A percentile compares a stretch with the other conserved stretches of the same genome.
These are phyloP conservation scores for Hoplostethus atlanticus DNA, from an alignment of 2,797 vertebrate species.

Conservation along the genomic window DNA sequence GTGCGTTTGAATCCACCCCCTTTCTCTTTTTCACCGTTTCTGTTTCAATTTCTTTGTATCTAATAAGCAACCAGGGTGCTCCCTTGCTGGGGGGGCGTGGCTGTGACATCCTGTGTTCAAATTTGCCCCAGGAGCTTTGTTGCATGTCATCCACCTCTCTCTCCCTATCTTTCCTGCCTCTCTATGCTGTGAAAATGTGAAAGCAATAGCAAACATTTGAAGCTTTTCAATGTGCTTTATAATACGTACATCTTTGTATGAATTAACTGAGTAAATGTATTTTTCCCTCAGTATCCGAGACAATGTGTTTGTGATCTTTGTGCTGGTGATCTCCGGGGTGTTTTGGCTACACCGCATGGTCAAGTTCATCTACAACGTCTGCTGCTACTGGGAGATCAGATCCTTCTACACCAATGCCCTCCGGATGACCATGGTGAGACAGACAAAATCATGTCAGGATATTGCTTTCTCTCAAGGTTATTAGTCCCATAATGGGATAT, in stretches of 20 bases:
- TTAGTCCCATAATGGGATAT: not conserved
- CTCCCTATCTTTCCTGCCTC: too few relatives aligned
- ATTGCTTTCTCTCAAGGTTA: not conserved
- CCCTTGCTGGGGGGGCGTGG: too few relatives aligned
- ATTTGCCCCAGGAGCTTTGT: too few relatives aligned
- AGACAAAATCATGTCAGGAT: not conserved
- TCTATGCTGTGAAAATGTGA: too few relatives aligned
- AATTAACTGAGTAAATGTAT: constrained; percentile 1
- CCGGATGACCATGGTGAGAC: constrained; percentile 94
- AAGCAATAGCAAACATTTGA: not conserved
- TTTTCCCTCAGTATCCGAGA: constrained; percentile 88
- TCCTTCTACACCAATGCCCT: constrained; percentile 96
- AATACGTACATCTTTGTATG: not conserved
- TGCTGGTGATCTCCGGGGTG: constrained; percentile 93
- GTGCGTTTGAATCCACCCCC: not conserved
- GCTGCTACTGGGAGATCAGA: constrained; percentile 99
- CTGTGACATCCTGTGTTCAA: too few relatives aligned
- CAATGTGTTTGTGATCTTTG: constrained; percentile 93
- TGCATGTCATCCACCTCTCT: too few relatives aligned
- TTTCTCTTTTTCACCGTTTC: not conserved
- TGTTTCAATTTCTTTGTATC: not conserved
- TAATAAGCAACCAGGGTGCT: not conserved
- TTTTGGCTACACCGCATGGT: constrained; percentile 97
- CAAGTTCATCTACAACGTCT: constrained; percentile 98
- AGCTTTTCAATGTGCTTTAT: not conserved